These are phyloP conservation scores for Helleia helle DNA, from an alignment of 2,888 invertebrate species.

Conservation along the genomic window DNA sequence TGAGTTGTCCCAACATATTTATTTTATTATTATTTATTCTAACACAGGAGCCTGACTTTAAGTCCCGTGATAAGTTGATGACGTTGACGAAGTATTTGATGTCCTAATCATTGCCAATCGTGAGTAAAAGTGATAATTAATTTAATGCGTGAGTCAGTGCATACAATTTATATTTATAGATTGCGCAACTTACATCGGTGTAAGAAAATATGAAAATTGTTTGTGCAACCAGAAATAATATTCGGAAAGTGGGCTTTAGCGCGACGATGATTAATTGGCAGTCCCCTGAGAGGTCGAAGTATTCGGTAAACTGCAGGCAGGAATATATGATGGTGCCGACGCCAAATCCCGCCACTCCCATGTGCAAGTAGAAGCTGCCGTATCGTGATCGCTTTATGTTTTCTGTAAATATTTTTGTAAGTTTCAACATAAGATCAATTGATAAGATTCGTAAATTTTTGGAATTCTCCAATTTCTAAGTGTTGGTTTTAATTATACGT, in stretches of 20 bases:
- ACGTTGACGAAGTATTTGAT: no score
- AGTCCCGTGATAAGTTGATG: no score
- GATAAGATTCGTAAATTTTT: no score
- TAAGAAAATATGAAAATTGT: constrained; percentile 83
- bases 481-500: no score
- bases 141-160: background rate
- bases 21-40: no score
- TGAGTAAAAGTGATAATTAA: background rate
- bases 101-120: no score
- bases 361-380: constrained; percentile 77
- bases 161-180: constrained; percentile 3
- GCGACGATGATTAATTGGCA: constrained; percentile 76
- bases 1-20: no score
- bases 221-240: constrained; percentile 79
- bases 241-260: constrained; percentile 75
- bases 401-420: constrained; percentile 30
- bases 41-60: no score
- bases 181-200: constrained; percentile 70
- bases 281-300: constrained; percentile 77
- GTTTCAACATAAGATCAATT: no score
- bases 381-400: constrained; percentile 52
- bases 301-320: constrained; percentile 80
- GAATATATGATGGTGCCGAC: constrained; percentile 82
- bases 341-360: constrained; percentile 79
- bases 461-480: no score